Base-by-base conservation (phyloP, 2,113 vertebrate species). In the Myxocyprinus asiaticus region DNA sequence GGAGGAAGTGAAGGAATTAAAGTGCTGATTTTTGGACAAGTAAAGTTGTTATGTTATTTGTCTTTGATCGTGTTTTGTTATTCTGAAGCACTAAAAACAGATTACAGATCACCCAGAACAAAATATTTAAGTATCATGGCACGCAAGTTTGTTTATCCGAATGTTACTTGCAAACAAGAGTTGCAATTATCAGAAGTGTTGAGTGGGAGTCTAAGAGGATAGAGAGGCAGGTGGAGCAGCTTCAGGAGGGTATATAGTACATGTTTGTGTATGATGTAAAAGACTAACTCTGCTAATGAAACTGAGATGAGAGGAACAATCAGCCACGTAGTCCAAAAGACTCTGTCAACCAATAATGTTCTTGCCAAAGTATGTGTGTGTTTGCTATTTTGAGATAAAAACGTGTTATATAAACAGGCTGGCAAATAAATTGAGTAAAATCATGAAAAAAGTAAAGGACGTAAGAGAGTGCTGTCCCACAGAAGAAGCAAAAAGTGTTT, bases 251-350 rank as follows among this genome's bases (percentile, higher is more conserved):
- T 62, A 8, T 3, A 0, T 10, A 11, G 5, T 3, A 9, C 61
- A 63, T 42, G 61, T 63, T 42, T 63, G 61, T 12, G 17, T 1
- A 12, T 74, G 33, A 2, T 9, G 14, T 45, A 59, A 47, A 56
- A 74, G n/a, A 48, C 43, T 9, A 61, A 17, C 63, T 47, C 53
- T 56, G 65, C 12, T 69, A 69, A 78, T 82, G 53, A 67, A 53
- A 45, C 9, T 53, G 42, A 33, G 22, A 33, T 45, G 48, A 59
- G 61, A 15, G 22, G 69, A 67, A 59, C 45, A 68, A 15, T 62
- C 43, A 45, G 17, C 42, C 68, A 71, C 5, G 5, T 6, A 6
- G 11, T 61, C 15, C 15, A 67, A 67, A 70, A 55, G 6, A 55
- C 5, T 8, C 45, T 68, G 33, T 67, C 53, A 14, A 9, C 59